phyloP scores from a whole-genome alignment of 1,140 invertebrate species.

The Scaptomyza montana region DNA sequence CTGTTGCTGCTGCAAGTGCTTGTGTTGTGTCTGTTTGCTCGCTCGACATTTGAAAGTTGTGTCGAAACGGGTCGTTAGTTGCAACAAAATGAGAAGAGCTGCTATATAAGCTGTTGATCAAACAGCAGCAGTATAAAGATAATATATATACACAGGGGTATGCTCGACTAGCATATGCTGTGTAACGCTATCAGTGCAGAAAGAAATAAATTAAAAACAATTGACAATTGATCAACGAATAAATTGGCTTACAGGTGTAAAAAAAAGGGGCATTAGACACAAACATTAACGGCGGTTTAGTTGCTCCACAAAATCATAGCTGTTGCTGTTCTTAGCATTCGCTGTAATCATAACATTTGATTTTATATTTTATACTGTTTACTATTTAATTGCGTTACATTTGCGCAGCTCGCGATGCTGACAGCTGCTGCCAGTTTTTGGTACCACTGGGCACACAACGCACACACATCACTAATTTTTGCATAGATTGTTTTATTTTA shows the following conservation, averaged over 20 bases:
- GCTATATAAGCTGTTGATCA: neutral
- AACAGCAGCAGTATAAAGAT: neutral
- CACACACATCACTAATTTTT: slow-evolving; percentile 2
- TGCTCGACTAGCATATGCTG: neutral
- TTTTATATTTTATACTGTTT: neutral
- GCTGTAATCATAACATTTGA: neutral
- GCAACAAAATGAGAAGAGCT: slow-evolving; percentile 5
- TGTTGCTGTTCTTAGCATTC: neutral
- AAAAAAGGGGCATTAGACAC: neutral
- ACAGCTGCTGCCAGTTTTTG: neutral
- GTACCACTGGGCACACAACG: slow-evolving; percentile 24
- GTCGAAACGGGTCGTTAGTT: slow-evolving; percentile 13
- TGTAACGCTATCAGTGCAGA: neutral
- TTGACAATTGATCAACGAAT: no score
- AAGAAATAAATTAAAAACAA: no score
- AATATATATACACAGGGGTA: no score
- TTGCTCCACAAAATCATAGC: neutral
- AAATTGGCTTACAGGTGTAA: no score
- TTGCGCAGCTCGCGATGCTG: neutral
- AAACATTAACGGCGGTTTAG: neutral
- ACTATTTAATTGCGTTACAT: neutral
- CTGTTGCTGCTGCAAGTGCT: slow-evolving; percentile 30
- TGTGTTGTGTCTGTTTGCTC: slow-evolving; percentile 32
- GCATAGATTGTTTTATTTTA: slow-evolving; percentile 19
- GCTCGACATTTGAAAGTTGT: slow-evolving; percentile 28